A percentile compares a stretch with the other conserved stretches of the same genome.
phyloP scores from a whole-genome alignment of 2,797 vertebrate genomes.

The Phalanger gymnotis region DNA sequence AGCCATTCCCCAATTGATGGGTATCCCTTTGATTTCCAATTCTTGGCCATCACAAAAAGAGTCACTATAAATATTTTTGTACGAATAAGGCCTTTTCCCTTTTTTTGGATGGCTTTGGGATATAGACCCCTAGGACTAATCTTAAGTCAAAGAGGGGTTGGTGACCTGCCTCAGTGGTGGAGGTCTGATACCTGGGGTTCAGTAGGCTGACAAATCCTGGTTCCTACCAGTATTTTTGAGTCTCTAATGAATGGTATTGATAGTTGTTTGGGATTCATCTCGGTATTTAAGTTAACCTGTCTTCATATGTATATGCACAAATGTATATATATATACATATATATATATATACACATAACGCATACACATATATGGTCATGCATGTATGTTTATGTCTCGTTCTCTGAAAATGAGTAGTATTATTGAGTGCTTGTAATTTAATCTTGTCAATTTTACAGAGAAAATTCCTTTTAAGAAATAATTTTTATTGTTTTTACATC shows the following conservation, averaged over 20 bases:
- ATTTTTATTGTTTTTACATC: not conserved
- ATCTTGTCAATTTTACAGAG: not conserved
- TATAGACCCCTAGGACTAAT: not conserved
- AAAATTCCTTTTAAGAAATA: not conserved
- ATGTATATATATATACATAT: no score
- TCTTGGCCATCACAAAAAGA: no score
- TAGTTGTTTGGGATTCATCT: not conserved
- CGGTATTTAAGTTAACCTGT: not conserved
- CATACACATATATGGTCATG: no score
- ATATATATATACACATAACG: no score
- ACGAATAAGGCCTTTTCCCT: no score
- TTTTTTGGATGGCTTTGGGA: no score
- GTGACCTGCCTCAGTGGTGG: not conserved
- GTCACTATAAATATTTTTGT: no score
- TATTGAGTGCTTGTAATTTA: not conserved
- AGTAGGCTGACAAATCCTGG: not conserved
- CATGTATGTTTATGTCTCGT: not conserved
- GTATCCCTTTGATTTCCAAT: no score
- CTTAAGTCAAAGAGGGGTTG: not conserved
- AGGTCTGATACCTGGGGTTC: not conserved
- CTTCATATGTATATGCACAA: no score
- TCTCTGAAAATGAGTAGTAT: not conserved
- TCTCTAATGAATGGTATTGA: not conserved
- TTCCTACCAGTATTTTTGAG: not conserved
- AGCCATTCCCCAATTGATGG: no score